A percentile compares a stretch with the other conserved stretches of the same genome.
phyloP scores from a whole-genome alignment of 30 jellyfish, hydroid and myxozoan species.

The Cassiopea xamachana region DNA sequence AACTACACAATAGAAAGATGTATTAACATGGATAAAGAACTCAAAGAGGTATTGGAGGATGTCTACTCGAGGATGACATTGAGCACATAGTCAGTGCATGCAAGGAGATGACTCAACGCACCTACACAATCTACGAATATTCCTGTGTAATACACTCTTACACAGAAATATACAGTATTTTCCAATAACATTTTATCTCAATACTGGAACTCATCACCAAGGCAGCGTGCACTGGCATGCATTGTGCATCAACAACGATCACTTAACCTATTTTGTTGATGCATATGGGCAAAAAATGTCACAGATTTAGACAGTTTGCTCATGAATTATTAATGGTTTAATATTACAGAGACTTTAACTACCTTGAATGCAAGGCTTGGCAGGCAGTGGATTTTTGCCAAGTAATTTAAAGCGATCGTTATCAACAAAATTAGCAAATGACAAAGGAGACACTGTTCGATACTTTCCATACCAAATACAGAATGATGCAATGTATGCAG shows the following conservation, averaged over 20 bases:
- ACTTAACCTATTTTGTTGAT: neutral
- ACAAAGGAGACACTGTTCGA: too few species aligned
- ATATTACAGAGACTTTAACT: neutral
- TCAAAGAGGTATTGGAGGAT: neutral
- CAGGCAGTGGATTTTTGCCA: too few species aligned
- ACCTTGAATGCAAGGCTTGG: too few species aligned
- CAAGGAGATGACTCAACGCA: too few species aligned
- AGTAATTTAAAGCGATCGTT: too few species aligned
- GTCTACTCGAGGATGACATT: neutral
- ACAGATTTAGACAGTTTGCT: neutral
- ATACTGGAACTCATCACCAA: neutral
- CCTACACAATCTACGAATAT: neutral
- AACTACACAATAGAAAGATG: neutral
- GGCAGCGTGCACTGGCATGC: conserved; percentile 4
- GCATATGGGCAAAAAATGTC: neutral
- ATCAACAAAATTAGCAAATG: too few species aligned
- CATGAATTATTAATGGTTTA: neutral
- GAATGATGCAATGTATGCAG: too few species aligned
- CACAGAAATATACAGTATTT: neutral
- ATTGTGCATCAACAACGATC: neutral
- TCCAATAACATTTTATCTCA: neutral
- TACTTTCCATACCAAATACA: too few species aligned
- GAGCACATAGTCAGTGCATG: neutral
- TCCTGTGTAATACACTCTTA: neutral
- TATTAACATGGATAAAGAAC: neutral